Evolutionary conservation across 2,113 vertebrate species (phyloP), one percentile per base, ranked within the genome.

Genomic region (Phalacrocorax brasilianus): DNA sequence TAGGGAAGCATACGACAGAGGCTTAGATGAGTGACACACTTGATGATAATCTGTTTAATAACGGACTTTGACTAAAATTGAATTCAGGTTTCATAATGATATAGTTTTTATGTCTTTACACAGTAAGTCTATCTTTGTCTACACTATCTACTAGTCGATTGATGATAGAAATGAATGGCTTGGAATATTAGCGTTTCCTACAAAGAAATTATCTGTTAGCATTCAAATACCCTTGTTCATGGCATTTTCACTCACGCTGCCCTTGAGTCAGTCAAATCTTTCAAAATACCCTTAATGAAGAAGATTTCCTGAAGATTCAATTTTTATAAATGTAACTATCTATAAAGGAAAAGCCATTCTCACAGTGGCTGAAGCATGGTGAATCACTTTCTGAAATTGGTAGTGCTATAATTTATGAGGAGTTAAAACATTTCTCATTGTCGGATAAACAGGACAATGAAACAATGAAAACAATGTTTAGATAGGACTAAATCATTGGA

Each of bases 1-100:
- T 67, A 86, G 11, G 14, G 61, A 89, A 74, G 44, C 38, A n/a
- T 49, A 68, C 3, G 22, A 42, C 62, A 88, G 61, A 87, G 62
- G 65, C 61, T 70, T 62, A 73, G 66, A 78, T 79, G 95, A 92
- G 76, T 92, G 92, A 66, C 79, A 85, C 49, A 73, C 40, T 82
- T 92, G 88, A 91, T 95, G 45, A 52, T 92, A 95, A 97, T 95
- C 95, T 95, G 62, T 80, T 96, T 94, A 97, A 97, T 95, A 93
- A 95, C 91, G 80, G 75, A 84, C 77, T 95, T 94, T 7, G 23
- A 73, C 84, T 91, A 49, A 93, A 89, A 96, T 66, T 95, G 78
- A 89, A 77, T 89, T 74, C 85, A 74, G 72, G 74, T 89, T 96
- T 95, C 88, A 62, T 93, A 94, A 89, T 82, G 67, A 24, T 92